Base-by-base conservation (phyloP, 30 jellyfish, hydroid and myxozoan species). In the Turritopsis dohrnii region DNA sequence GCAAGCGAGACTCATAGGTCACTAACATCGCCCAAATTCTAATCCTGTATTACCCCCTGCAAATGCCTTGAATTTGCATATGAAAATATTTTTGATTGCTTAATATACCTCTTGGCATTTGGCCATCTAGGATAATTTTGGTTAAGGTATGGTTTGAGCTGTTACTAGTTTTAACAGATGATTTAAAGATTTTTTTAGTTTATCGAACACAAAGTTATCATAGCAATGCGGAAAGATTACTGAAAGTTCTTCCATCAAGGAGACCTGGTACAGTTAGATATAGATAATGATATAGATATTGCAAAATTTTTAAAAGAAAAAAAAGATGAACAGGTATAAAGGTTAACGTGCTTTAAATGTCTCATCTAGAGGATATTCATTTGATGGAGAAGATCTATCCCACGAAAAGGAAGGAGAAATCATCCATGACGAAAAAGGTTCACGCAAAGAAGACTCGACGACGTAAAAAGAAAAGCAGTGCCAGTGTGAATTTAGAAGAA, bases 211-310 rank as follows among this genome's bases (percentile, higher is more conserved):
- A 93, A 8, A 90, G 84, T 1, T 90, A 30, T 74, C 90, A 76
- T 52, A 79, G 87, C 22, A 80, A 81, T 23, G 90, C 86, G 13
- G 89, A 66, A 5, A 88, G 84, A 73, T 65, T 86, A 52, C 24
- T 86, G 28, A 82, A 54, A 86, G 83, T 82, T 41, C 76, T 90
- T 17, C 97, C 97, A 52, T 84, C 97, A 29, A 86, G 96, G 7
- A 86, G 87, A 72, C 66, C 96, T 21, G 94, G 97, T 90, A 75
- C 4, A n/a, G n/a, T n/a, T n/a, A n/a, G n/a, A n/a, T n/a, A n/a
- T n/a, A n/a, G n/a, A n/a, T n/a, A n/a, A n/a, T n/a, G n/a, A n/a
- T n/a, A n/a, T 21, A 60, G 5, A 8, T 73, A 19, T 21, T 21
- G 4, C 69, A 20, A 60, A 1, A 73, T 5, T 18, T 16, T 23